phyloP scores from a whole-genome alignment of 2,888 invertebrate species.

The Harpalus rufipes region DNA sequence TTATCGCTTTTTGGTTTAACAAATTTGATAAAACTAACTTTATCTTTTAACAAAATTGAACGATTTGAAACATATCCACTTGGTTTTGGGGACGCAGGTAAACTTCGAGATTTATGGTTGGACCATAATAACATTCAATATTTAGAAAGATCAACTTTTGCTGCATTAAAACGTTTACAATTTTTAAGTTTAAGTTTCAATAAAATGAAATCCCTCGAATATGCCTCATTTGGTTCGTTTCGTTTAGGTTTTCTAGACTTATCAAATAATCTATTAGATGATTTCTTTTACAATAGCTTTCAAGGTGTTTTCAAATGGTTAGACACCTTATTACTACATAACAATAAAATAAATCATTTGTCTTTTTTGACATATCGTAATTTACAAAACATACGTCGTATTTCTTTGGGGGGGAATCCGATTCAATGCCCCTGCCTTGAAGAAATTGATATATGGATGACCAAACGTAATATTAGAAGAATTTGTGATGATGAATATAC shows the following conservation, averaged over 20 bases:
- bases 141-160: no score
- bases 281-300: not conserved
- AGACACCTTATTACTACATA: not conserved
- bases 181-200: not conserved
- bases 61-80: not conserved
- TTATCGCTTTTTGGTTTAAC: not conserved
- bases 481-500: constrained; percentile 29
- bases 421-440: constrained; percentile 34
- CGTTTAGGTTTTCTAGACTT: not conserved
- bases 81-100: not conserved
- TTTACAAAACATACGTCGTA: not conserved
- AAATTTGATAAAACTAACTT: not conserved
- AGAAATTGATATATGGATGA: not conserved
- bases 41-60: not conserved
- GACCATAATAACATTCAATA: no score
- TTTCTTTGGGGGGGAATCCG: constrained; percentile 26
- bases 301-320: not conserved
- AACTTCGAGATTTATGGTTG: not conserved
- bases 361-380: not conserved
- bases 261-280: not conserved
- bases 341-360: not conserved
- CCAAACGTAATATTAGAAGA: not conserved
- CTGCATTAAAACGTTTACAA: no score
- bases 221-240: not conserved
- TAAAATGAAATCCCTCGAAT: not conserved